phyloP scores from a whole-genome alignment of 2,888 invertebrate species.

The Scotopteryx bipunctaria region DNA sequence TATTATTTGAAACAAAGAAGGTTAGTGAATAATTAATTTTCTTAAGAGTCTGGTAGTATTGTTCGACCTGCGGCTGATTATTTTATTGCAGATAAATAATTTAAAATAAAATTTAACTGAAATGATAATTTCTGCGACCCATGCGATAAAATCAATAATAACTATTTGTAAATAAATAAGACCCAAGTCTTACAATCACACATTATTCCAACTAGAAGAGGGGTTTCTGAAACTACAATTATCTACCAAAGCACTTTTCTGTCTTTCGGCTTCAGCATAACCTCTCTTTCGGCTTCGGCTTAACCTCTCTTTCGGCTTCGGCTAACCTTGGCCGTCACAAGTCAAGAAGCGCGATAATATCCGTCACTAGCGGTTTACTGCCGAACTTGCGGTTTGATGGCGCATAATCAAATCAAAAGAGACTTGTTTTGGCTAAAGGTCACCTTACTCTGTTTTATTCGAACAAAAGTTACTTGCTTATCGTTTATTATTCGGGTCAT shows the following conservation, averaged over 20 bases:
- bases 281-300: constrained; percentile 4
- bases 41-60: too few species aligned
- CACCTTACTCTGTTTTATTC: constrained; percentile 12
- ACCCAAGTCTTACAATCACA: too few species aligned
- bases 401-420: constrained; percentile 38
- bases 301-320: too few species aligned
- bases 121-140: too few species aligned
- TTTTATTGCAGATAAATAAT: background rate
- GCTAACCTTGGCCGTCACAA: background rate
- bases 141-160: too few species aligned
- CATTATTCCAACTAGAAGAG: too few species aligned
- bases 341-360: constrained; percentile 25
- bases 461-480: constrained; percentile 1
- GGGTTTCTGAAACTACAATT: too few species aligned
- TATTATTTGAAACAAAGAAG: too few species aligned
- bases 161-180: too few species aligned
- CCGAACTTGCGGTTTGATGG: constrained; percentile 34
- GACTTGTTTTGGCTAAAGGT: constrained; percentile 17
- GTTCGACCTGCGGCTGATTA: too few species aligned
- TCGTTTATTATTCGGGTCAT: background rate
- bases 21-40: too few species aligned
- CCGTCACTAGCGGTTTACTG: constrained; percentile 31
- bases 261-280: background rate
- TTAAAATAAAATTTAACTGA: too few species aligned
- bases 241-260: background rate